Evolutionary conservation across 2,888 invertebrate genomes (phyloP), one percentile per base, ranked within the genome.

Genomic region (Lasioglossum lativentre): DNA sequence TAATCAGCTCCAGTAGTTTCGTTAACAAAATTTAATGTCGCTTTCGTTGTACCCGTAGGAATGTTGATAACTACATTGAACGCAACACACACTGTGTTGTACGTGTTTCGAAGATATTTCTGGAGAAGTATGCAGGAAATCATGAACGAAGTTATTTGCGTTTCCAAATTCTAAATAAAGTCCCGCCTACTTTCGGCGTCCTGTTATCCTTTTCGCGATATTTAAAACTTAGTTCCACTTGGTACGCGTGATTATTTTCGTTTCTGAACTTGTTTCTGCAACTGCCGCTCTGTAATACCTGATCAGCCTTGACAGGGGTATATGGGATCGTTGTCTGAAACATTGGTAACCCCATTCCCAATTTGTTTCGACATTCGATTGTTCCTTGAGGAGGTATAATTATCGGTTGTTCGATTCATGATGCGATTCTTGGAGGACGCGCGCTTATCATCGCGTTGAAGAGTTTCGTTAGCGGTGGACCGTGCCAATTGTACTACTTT

Each of bases 401-500:
- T 86, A 87, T 86, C 83, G 52, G 40, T 66, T 76, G 76, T 42
- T 47, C 74, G 75, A 78, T 71, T 83, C 87, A 86, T 45, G 56
- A 45, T 78, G 70, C 81, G 80, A 83, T 86, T 83, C 71, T 78
- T 66, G 80, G 83, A 78, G 86, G 86, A 75, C 86, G 72, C 40
- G 68, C 42, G 16, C 80, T 87, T 75, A 80, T 82, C 85, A 52
- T 80, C 78, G 82, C 63, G 12, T 45, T 14, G 59, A 82, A n/a
- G 34, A 68, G 42, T 87, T 81, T 83, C 86, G 86, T 79, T 86
- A 86, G 83, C 83, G 74, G 70, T 12, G 56, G 71, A 63, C 78
- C 76, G 83, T 87, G 84, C 86, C 86, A 87, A 89, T 89, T 89
- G 84, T 77, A 84, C 83, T 80, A 86, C 78, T 89, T 90, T 86